phyloP scores from a whole-genome alignment of 2,113 vertebrate species.

The Heptranchias perlo region DNA sequence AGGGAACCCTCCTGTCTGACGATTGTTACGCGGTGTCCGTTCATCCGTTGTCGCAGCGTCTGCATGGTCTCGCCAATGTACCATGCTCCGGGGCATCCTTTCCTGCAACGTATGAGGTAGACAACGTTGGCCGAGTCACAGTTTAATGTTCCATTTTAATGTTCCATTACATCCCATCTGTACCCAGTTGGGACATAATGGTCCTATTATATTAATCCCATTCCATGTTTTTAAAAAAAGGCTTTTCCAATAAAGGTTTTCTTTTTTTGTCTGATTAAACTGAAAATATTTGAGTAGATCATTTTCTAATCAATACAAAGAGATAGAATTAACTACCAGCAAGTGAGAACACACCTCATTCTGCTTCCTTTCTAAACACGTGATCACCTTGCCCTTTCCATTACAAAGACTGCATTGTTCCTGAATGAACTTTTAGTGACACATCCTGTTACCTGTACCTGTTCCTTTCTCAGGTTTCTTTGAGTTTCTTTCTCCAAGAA shows the following conservation, averaged over 20 bases:
- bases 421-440: slow-evolving; percentile 28
- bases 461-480: slow-evolving; percentile 24
- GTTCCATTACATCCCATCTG: neutral
- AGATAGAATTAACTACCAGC: neutral
- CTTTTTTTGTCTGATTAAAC: neutral
- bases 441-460: slow-evolving; percentile 37
- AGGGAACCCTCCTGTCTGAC: too few species aligned
- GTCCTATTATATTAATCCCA: neutral
- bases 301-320: neutral
- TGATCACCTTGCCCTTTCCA: neutral
- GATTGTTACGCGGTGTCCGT: too few species aligned
- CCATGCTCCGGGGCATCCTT: too few species aligned
- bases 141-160: too few species aligned
- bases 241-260: neutral
- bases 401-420: slow-evolving; percentile 33
- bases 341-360: neutral
- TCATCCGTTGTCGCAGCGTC: too few species aligned
- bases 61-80: too few species aligned
- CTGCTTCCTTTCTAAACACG: neutral
- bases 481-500: neutral
- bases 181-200: neutral
- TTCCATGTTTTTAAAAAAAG: neutral
- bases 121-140: too few species aligned
- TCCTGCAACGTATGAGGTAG: too few species aligned
- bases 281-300: neutral